Evolutionary conservation across 2,888 invertebrate species (phyloP), one percentile per base, ranked within the genome.

Genomic region (Serrognathus titanus): DNA sequence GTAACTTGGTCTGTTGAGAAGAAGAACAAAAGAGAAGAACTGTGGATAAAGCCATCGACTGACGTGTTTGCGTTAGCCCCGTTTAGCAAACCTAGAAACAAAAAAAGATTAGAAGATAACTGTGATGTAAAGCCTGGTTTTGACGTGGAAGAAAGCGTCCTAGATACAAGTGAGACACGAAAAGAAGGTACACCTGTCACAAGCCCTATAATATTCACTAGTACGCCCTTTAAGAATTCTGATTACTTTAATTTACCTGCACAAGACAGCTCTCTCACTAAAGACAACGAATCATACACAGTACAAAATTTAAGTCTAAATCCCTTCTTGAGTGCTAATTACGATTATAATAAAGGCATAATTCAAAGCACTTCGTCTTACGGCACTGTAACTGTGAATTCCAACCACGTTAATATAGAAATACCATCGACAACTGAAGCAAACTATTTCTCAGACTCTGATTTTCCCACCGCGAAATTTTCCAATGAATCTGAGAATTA

Each of bases 61-160:
- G 88, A 89, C 67, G 87, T 89, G 0, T 89, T 89, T 71, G 86
- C 87, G 0, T 75, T 85, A 75, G 88, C 88, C 0, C 89, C 89
- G 0, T 89, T 89, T 63, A 77, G 75, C 1, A 77, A 75, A 46
- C n/a, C 11, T 24, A 51, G 35, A 47, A 48, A 16, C 3, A 52
- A 39, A 50, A 56, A 10, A 20, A 49, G 48, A 36, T 39, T 12
- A 11, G 31, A 50, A n/a, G 47, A n/a, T 12, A 48, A 9, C 2
- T 31, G 12, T 11, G 35, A 11, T n/a, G 43, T 12, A 16, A 7
- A 11, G 6, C 46, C 24, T 16, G 24, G 16, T 46, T n/a, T 11
- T 13, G 7, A 46, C 16, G 11, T 46, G 13, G 46, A 46, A 39
- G 11, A 10, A n/a, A 45, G 9, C 9, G 40, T 40, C 10, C 40